phyloP scores from a whole-genome alignment of 2,797 vertebrate genomes.

The Schizothorax lantsangensis region DNA sequence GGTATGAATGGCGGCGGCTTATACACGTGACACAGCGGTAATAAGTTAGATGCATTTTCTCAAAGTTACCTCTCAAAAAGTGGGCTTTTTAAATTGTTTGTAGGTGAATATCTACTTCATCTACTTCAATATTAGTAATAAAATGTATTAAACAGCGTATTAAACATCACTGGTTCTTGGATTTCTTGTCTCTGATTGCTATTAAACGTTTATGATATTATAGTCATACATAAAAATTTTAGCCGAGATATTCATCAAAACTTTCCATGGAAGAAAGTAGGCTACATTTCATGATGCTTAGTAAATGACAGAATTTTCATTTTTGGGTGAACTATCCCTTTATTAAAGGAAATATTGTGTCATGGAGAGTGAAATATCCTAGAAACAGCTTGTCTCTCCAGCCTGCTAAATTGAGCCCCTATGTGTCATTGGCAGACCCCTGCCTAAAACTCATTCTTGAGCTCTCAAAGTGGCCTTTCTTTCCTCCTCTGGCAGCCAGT shows the following conservation, averaged over 20 bases:
- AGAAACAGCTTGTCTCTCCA: constrained; percentile 55
- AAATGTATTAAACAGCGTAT: no score
- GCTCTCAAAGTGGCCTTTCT: constrained; percentile 58
- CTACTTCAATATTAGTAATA: no score
- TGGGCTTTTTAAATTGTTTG: not conserved
- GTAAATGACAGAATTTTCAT: not conserved
- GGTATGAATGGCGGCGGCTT: not conserved
- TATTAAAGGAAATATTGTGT: not conserved
- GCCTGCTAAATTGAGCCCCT: constrained; percentile 49
- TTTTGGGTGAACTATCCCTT: not conserved
- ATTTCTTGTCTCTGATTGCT: not conserved
- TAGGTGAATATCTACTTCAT: not conserved
- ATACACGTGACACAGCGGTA: not conserved
- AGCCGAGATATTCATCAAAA: not conserved
- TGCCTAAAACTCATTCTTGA: constrained; percentile 52
- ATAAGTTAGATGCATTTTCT: not conserved
- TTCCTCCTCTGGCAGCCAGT: constrained; percentile 45
- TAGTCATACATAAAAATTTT: not conserved
- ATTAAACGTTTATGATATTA: not conserved
- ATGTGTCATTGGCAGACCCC: constrained; percentile 45
- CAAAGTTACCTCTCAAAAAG: not conserved
- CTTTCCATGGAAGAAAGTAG: not conserved
- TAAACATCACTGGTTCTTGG: no score
- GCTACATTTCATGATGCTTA: not conserved
- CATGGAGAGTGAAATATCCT: constrained; percentile 31